Base-by-base conservation (phyloP, 2,888 invertebrate species). In the Aspidapion aeneum region DNA sequence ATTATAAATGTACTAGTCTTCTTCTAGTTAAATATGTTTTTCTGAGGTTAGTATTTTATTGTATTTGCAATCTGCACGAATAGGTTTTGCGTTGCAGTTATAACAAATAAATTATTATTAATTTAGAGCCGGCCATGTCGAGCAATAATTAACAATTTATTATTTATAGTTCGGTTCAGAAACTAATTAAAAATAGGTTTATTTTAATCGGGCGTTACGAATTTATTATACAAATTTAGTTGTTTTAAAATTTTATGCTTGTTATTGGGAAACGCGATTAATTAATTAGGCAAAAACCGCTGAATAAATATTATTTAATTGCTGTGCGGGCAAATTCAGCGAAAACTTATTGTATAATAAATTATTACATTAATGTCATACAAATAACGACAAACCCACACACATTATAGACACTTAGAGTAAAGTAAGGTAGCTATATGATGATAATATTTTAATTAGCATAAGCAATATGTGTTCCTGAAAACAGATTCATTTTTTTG, bases 81-180 rank as follows among this genome's bases (percentile, higher is more conserved):
- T 52, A 52, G 52, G 52, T 52, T 52, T 52, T 19, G 52, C 52
- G 52, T 52, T 19, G 52, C 52, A 52, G 52, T 52, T 52, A 52
- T 52, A 59, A 60, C 60, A 60, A 63, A 63, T 63, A 63, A 63
- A 63, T 63, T 60, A 63, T 57, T 63, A 63, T 63, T 63, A 63
- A 63, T 60, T 60, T 56, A 55, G 48, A 17, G 49, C 50, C 51
- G 60, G 18, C n/a, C 54, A 51, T 22, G 61, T 61, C 61, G 57
- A 50, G 60, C 62, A 56, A 62, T 64, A 64, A 64, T 64, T 62
- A 62, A 62, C 62, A 58, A 60, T 62, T 62, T 59, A 64, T 57
- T 64, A 60, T 62, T 64, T 61, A 64, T 64, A 61, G 35, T 58
- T 48, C 62, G 21, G 48, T 62, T 64, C 61, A 64, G 58, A 64